Conservation (phyloP, 2,888 invertebrate species). For the Macaria notata region DNA sequence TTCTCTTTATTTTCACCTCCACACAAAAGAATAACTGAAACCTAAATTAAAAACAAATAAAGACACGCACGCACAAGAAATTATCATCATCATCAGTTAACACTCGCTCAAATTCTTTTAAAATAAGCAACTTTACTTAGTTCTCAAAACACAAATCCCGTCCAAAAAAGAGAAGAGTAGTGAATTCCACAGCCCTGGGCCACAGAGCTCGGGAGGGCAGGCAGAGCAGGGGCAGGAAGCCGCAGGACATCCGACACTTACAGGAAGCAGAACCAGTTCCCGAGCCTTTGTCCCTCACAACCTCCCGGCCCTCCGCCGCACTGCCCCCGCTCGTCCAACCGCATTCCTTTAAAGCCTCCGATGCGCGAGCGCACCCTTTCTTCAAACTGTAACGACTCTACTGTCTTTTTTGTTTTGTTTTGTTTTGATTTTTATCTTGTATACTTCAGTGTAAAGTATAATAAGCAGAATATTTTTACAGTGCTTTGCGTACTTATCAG, state of each 20-base stretch:
- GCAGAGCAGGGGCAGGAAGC: slow-evolving; percentile 73
- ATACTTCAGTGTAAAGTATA: no score
- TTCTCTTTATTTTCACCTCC: no score
- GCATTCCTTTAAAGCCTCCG: slow-evolving; percentile 72
- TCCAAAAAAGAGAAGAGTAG: not conserved
- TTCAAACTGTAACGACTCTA: slow-evolving; percentile 39
- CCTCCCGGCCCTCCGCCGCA: slow-evolving; percentile 54
- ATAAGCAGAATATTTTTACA: no score
- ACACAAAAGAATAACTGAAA: no score
- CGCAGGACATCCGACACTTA: slow-evolving; percentile 83
- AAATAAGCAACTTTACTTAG: no score
- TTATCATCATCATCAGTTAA: no score
- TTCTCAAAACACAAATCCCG: no score
- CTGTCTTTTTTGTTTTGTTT: no score
- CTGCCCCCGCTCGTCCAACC: slow-evolving; percentile 59
- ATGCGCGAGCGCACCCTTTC: slow-evolving; percentile 64
- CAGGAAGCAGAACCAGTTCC: slow-evolving; percentile 81
- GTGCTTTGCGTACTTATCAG: no score
- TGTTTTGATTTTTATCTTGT: slow-evolving; percentile 29
- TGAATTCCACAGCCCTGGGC: slow-evolving; percentile 31
- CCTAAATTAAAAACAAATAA: no score
- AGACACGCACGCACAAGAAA: no score
- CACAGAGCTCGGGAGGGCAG: slow-evolving; percentile 27
- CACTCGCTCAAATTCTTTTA: no score
- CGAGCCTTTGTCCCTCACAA: slow-evolving; percentile 75